Evolutionary conservation across 37 sponge, comb jelly and placozoan genomes (phyloP).

Genomic region (Spongia lamella): DNA sequence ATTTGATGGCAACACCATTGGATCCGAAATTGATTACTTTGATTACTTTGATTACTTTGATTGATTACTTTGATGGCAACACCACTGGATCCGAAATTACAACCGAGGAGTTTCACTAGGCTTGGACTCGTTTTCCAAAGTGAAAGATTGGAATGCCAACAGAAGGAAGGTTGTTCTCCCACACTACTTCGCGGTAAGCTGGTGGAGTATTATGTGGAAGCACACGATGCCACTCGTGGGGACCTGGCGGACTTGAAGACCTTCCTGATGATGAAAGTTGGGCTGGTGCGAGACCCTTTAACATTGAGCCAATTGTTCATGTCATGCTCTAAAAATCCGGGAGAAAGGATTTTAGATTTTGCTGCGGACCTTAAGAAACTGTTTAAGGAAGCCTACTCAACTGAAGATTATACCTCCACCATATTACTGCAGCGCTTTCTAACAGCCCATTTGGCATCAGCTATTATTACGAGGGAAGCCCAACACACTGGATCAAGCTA

Average conservation of each 20-base stretch:
- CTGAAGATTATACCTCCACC: constrained; percentile 11
- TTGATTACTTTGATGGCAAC: no score
- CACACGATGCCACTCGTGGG: constrained; percentile 13
- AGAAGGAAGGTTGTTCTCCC: constrained; percentile 29
- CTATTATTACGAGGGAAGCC: constrained; percentile 22
- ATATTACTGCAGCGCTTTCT: constrained; percentile 35
- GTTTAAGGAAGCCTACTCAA: constrained; percentile 32
- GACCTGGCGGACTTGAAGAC: constrained; percentile 11
- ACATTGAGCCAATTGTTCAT: constrained; percentile 3
- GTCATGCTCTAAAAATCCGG: neutral
- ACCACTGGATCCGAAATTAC: constrained; percentile 16
- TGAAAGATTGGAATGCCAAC: constrained; percentile 23
- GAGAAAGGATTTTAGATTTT: constrained; percentile 27
- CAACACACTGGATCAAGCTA: constrained; percentile 14
- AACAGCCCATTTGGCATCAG: constrained; percentile 33
- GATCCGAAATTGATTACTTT: no score
- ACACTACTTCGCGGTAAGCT: constrained; percentile 36
- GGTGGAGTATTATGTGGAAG: constrained; percentile 19
- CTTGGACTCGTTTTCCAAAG: constrained; percentile 41
- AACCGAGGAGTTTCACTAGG: constrained; percentile 21
- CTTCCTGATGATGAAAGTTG: neutral
- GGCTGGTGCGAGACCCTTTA: constrained; percentile 26
- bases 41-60: no score
- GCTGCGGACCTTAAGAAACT: constrained; percentile 18
- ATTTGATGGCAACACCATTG: no score